Evolutionary conservation across 1,140 invertebrate genomes (phyloP), one percentile per base, ranked within the genome.

Genomic region (Microvelia longipes): DNA sequence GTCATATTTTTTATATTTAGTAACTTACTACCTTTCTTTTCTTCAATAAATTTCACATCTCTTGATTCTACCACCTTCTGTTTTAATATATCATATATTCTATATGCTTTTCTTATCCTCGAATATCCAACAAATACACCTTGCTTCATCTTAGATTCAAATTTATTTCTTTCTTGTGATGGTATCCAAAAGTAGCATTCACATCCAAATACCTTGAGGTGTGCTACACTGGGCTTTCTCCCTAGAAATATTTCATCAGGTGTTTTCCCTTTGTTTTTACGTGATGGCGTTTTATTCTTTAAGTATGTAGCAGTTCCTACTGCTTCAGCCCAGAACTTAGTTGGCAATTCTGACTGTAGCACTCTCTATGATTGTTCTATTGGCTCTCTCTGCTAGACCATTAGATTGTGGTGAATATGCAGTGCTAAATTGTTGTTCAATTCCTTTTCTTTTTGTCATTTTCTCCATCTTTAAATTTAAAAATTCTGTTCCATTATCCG

Each of bases 341-440:
- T 76, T 14, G 69, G 26, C 24, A 74, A 13, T 2, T 73, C 65
- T 24, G 74, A 68, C 2, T 76, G 73, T 35, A 74, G 77, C 76
- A 69, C 72, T 75, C 2, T 79, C 74, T 1, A 75, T 62, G 0
- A 81, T 29, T 0, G 76, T 80, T 68, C 78, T 26, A 64, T 81
- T 81, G 13, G 76, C 69, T 29, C 80, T 71, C 71, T 81, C 78
- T 0, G 77, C 74, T 30, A 74, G 70, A 61, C 78, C 80, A 74
- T 82, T 82, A 68, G 76, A 69, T 70, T 80, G 74, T 64, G 81
- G 77, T 27, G 74, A 74, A 69, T 80, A 77, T 13, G 75, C 69
- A 11, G 74, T 68, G 13, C 74, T 76, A 67, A 74, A 71, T 67
- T 73, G 28, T 14, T 66, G 29, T 28, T 29, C 60, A 14, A 76